These are phyloP conservation scores for Falco punctatus DNA, from an alignment of 2,113 vertebrate species.

Conservation along the genomic window DNA sequence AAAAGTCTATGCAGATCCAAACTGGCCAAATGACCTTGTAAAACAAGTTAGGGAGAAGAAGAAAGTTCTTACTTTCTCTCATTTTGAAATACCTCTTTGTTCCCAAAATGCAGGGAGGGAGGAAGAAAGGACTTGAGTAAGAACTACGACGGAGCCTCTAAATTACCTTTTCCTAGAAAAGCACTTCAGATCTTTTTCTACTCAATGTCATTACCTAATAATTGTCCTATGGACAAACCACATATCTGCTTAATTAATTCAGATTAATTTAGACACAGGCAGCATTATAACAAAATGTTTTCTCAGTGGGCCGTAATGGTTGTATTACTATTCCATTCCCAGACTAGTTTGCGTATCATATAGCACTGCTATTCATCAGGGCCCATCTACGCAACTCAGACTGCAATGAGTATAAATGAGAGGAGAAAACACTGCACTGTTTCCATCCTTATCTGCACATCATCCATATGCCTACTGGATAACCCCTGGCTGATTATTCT, in stretches of 20 bases:
- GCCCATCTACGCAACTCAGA: background rate
- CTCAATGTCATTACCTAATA: background rate
- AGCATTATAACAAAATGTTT: background rate
- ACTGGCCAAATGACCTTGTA: background rate
- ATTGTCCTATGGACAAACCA: background rate
- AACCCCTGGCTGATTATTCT: background rate
- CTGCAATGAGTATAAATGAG: background rate
- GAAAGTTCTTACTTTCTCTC: background rate
- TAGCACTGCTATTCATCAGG: background rate
- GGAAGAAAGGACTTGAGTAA: background rate
- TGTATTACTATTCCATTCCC: background rate
- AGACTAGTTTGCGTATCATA: accelerated
- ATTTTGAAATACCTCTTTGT: background rate
- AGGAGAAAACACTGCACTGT: background rate
- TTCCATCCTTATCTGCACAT: background rate
- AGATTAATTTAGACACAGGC: background rate
- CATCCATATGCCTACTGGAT: background rate
- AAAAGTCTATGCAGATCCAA: background rate
- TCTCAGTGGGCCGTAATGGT: background rate
- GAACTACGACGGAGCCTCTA: background rate
- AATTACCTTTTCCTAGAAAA: background rate
- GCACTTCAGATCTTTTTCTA: background rate
- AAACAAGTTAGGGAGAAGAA: background rate
- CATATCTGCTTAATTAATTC: background rate
- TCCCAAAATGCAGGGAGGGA: background rate